A percentile compares a stretch with the other conserved stretches of the same genome.
These are phyloP conservation scores for Montipora sp. DNA, from an alignment of 64 coral and sea anemone genomes.

Conservation along the genomic window DNA sequence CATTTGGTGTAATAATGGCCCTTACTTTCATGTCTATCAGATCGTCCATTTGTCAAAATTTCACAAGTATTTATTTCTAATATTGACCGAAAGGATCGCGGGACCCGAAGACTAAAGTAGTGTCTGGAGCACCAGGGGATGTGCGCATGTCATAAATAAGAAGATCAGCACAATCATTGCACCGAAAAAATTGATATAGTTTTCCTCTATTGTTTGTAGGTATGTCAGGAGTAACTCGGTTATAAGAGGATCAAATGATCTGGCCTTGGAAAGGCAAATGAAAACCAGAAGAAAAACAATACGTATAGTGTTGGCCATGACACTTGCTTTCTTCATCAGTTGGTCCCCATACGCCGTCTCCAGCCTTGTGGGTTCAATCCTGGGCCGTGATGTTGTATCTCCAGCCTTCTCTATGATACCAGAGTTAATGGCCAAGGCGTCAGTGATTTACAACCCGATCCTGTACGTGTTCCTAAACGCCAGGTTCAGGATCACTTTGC, in stretches of 20 bases:
- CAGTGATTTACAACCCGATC: constrained; percentile 84
- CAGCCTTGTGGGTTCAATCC: constrained; percentile 62
- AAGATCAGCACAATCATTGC: no score
- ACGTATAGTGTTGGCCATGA: constrained; percentile 52
- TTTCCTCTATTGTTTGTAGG: background rate
- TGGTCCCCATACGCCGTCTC: constrained; percentile 87
- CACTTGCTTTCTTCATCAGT: constrained; percentile 73
- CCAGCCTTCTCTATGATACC: constrained; percentile 48
- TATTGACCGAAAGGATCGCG: no score
- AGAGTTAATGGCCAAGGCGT: constrained; percentile 82
- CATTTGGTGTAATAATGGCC: no score
- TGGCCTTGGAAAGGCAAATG: constrained; percentile 9
- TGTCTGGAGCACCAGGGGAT: no score
- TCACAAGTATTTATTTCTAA: no score
- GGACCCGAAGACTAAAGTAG: no score
- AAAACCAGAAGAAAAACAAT: constrained; percentile 48
- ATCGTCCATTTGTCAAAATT: no score
- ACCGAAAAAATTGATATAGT: background rate
- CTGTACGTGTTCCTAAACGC: constrained; percentile 79
- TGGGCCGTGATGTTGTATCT: constrained; percentile 33
- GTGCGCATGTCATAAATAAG: no score
- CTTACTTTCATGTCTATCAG: no score
- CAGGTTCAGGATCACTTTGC: constrained; percentile 63
- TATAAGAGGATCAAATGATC: constrained; percentile 16
- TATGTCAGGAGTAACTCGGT: constrained; percentile 64